These are phyloP conservation scores for Pemphredon lugubris DNA, from an alignment of 2,888 invertebrate species.

Conservation along the genomic window DNA sequence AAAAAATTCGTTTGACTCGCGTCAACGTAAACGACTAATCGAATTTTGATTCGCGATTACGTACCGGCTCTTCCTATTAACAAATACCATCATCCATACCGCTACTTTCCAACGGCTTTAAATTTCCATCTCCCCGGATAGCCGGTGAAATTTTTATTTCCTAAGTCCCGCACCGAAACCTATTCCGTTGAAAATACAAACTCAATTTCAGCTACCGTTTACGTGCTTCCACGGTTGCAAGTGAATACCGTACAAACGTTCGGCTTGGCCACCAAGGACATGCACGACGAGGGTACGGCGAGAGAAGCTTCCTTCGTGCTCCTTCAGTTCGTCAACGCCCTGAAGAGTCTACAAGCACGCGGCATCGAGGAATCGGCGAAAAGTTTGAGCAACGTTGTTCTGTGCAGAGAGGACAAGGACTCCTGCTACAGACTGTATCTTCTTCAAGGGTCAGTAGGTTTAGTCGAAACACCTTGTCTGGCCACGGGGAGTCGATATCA, in stretches of 20 bases:
- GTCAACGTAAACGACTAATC: too few relatives aligned
- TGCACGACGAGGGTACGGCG: constrained; percentile 82
- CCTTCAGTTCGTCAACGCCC: constrained; percentile 90
- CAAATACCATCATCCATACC: too few relatives aligned
- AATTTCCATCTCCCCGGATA: too few relatives aligned
- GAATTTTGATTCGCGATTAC: too few relatives aligned
- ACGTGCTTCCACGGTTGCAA: constrained; percentile 88
- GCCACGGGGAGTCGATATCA: too few relatives aligned
- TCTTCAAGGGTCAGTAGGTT: constrained; percentile 88
- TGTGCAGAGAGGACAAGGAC: constrained; percentile 87
- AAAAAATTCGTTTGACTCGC: too few relatives aligned
- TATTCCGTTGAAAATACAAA: too few relatives aligned
- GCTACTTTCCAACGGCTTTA: too few relatives aligned
- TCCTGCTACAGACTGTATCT: constrained; percentile 87
- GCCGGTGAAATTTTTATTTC: too few relatives aligned
- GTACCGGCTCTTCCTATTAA: too few relatives aligned
- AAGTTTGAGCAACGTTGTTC: constrained; percentile 87
- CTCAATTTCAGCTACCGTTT: constrained; percentile 86
- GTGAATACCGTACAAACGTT: constrained; percentile 89
- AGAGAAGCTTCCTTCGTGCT: constrained; percentile 89
- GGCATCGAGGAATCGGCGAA: constrained; percentile 91
- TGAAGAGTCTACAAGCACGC: constrained; percentile 91
- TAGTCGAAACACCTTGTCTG: too few relatives aligned
- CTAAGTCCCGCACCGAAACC: too few relatives aligned
- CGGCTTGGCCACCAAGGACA: constrained; percentile 82